Evolutionary conservation across 2,888 invertebrate species (phyloP).

Genomic region (Acronicta leporina): DNA sequence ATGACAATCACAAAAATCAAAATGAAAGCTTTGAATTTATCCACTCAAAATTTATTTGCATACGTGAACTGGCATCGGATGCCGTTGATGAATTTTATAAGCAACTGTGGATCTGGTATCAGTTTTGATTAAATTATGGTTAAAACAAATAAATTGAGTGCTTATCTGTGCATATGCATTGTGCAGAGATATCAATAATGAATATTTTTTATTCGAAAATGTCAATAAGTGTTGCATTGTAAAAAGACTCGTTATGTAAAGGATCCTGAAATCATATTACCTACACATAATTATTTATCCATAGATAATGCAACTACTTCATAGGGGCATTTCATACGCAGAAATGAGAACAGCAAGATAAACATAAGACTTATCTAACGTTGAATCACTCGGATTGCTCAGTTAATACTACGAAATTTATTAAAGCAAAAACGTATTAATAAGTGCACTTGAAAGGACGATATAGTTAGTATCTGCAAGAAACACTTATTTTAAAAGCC

Average conservation of each 20-base stretch:
- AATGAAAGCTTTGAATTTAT: slow-evolving; percentile 32
- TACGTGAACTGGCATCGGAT: slow-evolving; percentile 1
- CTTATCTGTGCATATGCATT: slow-evolving; percentile 3
- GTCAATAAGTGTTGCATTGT: neutral
- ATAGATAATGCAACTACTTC: slow-evolving; percentile 10
- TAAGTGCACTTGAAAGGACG: slow-evolving; percentile 3
- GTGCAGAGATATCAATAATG: neutral
- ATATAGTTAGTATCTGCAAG: slow-evolving; percentile 3
- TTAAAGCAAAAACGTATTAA: neutral
- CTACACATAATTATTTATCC: slow-evolving; percentile 7
- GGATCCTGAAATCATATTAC: neutral
- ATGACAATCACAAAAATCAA: slow-evolving; percentile 34
- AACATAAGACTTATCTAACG: too few species aligned
- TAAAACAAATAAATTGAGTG: neutral
- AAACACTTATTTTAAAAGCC: neutral
- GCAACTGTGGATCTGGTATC: slow-evolving; percentile 8
- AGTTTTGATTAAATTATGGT: slow-evolving; percentile 3
- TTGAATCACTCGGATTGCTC: slow-evolving; percentile 2
- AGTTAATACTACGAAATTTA: neutral
- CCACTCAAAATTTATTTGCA: slow-evolving; percentile 11
- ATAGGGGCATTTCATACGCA: neutral
- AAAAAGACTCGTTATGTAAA: slow-evolving; percentile 12
- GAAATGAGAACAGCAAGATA: neutral
- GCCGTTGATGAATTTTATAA: slow-evolving; percentile 15
- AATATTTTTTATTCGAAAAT: slow-evolving; percentile 1